Evolutionary conservation across 2,113 vertebrate genomes (phyloP).

Genomic region (Mola mola): DNA sequence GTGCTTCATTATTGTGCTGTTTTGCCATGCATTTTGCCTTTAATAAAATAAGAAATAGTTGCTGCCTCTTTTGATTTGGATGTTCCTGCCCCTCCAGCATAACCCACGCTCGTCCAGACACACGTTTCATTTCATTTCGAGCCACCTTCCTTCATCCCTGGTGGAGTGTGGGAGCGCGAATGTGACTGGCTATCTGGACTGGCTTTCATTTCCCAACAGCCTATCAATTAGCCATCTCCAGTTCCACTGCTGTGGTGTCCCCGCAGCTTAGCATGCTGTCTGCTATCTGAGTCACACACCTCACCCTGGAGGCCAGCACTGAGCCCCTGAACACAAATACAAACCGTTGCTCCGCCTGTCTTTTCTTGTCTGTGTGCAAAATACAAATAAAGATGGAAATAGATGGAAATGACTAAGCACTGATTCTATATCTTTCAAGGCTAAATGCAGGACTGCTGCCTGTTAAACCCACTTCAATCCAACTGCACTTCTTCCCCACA

Average conservation of each 20-base stretch:
- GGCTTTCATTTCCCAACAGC: slow-evolving; percentile 68
- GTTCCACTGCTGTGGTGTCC: slow-evolving; percentile 72
- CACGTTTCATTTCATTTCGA: background rate
- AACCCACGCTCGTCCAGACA: background rate
- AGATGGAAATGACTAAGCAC: background rate
- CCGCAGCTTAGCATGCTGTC: slow-evolving; percentile 69
- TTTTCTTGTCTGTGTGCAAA: too few relatives aligned
- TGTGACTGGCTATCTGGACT: slow-evolving; percentile 78
- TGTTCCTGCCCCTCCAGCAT: too few relatives aligned
- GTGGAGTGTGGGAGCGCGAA: slow-evolving; percentile 78
- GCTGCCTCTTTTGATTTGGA: too few relatives aligned
- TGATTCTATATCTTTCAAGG: slow-evolving; percentile 10
- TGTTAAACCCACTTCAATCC: slow-evolving; percentile 26
- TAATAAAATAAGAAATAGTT: too few relatives aligned
- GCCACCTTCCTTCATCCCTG: slow-evolving; percentile 47
- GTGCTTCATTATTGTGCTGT: too few relatives aligned
- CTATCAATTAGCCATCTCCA: slow-evolving; percentile 80
- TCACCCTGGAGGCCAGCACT: slow-evolving; percentile 34
- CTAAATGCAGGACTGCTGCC: slow-evolving; percentile 27
- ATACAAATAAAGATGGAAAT: background rate
- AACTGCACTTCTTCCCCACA: slow-evolving; percentile 21
- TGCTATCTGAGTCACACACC: slow-evolving; percentile 64
- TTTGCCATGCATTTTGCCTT: too few relatives aligned
- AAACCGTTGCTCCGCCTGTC: background rate
- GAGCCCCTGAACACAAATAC: slow-evolving; percentile 22